Evolutionary conservation across 2,888 invertebrate species (phyloP), one percentile per base, ranked within the genome.

Genomic region (Artemia sinica): DNA sequence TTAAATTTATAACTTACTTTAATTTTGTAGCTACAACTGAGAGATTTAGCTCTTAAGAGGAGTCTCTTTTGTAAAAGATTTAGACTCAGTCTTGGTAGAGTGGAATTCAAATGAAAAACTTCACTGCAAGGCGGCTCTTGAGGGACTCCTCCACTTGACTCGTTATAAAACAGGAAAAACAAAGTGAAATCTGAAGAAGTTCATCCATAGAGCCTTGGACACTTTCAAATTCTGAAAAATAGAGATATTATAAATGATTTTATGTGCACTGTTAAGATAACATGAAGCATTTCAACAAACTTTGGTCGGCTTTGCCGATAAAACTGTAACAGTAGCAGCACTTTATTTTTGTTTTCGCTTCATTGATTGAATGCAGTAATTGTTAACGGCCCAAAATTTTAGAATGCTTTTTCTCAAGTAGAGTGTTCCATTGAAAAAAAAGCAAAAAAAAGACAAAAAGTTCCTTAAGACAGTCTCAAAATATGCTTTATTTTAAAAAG

Each of bases 121-220:
- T 58, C 63, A 58, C 28, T 28, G 28, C 63, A 58, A 10, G 63
- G 63, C 8, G 63, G 63, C 28, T 58, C 63, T 28, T 58, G 63
- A 28, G 63, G 63, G 63, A 58, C 28, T 28, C 63, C 63, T 58
- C 63, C 63, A 10, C 63, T 58, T 11, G 63, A 18, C 10, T 58
- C 63, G 63, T 58, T 58, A 58, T 58, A 58, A 58, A 58, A 58
- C 63, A 58, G 28, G 63, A 18, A 58, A 58, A 58, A 58, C 14
- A 58, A 28, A 28, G 14, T 58, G 63, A 58, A 58, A 28, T 58
- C 63, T 28, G 63, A 58, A 10, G 63, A 58, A 10, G 63, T 18
- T 58, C 63, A 58, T 28, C 28, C 9, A 10, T 8, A 58, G 63
- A 58, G n/a, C 63, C 63, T 28, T 58, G 63, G 63, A 58, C 63